These are phyloP conservation scores for Euplagia quadripunctaria DNA, from an alignment of 2,888 invertebrate species.

Conservation along the genomic window DNA sequence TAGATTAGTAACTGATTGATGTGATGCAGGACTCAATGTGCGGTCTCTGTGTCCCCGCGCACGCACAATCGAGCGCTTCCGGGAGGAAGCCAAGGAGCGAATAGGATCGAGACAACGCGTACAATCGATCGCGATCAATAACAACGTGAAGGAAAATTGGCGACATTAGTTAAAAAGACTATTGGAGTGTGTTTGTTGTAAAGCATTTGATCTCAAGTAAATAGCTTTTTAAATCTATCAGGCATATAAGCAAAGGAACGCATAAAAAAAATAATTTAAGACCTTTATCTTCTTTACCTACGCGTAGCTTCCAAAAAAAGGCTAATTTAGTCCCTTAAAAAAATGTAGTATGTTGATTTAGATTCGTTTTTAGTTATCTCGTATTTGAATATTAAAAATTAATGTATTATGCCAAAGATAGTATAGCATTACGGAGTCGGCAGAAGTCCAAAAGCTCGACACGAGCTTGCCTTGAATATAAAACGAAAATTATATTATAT, in stretches of 20 bases:
- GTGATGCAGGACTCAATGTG: constrained; percentile 56
- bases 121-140: constrained; percentile 13
- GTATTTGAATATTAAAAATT: constrained; percentile 16
- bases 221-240: neutral
- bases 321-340: constrained; percentile 61
- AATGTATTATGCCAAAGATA: constrained; percentile 27
- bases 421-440: constrained; percentile 32
- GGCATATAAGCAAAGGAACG: neutral
- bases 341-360: constrained; percentile 55
- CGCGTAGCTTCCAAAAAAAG: constrained; percentile 26
- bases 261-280: neutral
- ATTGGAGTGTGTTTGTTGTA: neutral
- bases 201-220: neutral
- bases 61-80: constrained; percentile 50
- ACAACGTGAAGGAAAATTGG: neutral
- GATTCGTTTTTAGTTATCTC: constrained; percentile 37
- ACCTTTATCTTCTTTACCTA: neutral
- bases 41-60: constrained; percentile 53
- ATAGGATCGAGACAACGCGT: constrained; percentile 17
- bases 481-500: constrained; percentile 14
- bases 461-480: constrained; percentile 34
- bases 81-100: constrained; percentile 5
- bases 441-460: constrained; percentile 43
- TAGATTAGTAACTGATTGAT: constrained; percentile 80
- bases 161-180: neutral